Evolutionary conservation across 2,888 invertebrate genomes (phyloP).

Genomic region (Pinctada fucata): DNA sequence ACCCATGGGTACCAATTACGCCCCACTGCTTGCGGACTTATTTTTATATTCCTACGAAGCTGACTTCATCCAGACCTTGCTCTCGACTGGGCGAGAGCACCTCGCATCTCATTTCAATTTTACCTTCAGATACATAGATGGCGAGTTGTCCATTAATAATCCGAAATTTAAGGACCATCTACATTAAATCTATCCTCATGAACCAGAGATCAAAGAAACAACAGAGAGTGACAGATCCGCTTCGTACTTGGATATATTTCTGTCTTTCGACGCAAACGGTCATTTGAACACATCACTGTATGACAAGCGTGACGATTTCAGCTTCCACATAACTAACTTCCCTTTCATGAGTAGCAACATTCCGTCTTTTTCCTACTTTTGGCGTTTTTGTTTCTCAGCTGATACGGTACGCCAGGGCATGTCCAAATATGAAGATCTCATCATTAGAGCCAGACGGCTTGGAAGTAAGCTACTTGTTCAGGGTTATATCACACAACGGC

Average conservation of each 20-base stretch:
- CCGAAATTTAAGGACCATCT: not conserved
- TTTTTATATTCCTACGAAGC: slow-evolving; percentile 10
- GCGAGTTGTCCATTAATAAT: not conserved
- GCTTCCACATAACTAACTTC: slow-evolving; percentile 8
- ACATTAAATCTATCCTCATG: not conserved
- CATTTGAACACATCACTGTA: not conserved
- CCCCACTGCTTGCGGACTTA: not conserved
- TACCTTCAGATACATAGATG: not conserved
- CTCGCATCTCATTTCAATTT: not conserved
- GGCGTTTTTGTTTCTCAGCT: not conserved
- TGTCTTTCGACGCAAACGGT: not conserved
- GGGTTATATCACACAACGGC: not conserved
- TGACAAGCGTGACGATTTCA: slow-evolving; percentile 11
- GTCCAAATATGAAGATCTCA: not conserved
- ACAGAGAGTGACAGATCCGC: not conserved
- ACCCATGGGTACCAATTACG: not conserved
- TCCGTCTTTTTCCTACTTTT: not conserved
- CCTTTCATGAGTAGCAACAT: slow-evolving; percentile 12
- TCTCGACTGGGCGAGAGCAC: not conserved
- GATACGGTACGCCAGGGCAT: not conserved
- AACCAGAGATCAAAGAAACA: slow-evolving; percentile 10
- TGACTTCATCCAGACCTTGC: not conserved
- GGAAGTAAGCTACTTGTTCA: not conserved
- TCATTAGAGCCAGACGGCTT: not conserved
- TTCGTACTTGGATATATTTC: slow-evolving; percentile 9